Evolutionary conservation across 2,888 invertebrate genomes (phyloP).

Genomic region (Tiliacea citrago): DNA sequence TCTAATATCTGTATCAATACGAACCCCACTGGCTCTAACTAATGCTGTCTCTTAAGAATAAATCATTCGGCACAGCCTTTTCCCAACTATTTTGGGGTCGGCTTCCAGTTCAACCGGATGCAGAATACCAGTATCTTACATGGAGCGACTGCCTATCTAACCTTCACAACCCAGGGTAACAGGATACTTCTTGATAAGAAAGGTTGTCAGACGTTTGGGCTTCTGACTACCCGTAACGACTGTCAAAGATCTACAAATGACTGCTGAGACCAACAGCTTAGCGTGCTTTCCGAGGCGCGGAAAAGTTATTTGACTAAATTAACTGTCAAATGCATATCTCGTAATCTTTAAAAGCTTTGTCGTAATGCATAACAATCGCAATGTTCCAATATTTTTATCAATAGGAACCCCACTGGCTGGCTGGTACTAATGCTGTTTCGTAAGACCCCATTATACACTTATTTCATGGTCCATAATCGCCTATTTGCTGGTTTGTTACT

Average conservation of each 20-base stretch:
- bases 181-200: background rate
- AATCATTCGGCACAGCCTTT: background rate
- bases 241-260: background rate
- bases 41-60: background rate
- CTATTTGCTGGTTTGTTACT: constrained; percentile 31
- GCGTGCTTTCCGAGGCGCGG: background rate
- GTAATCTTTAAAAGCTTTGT: background rate
- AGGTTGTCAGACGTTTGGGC: background rate
- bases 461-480: constrained; percentile 26
- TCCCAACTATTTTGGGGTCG: background rate
- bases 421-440: background rate
- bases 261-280: background rate
- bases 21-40: background rate
- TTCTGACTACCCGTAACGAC: background rate
- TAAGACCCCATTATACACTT: constrained; percentile 19
- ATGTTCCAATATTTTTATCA: background rate
- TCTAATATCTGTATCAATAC: background rate
- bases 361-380: background rate
- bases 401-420: constrained; percentile 3
- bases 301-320: background rate
- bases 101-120: background rate
- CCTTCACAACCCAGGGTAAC: background rate
- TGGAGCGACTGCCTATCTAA: no score
- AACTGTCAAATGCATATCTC: background rate
- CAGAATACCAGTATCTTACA: background rate